phyloP scores from a whole-genome alignment of 2,113 vertebrate species.

The Chionomys nivalis region DNA sequence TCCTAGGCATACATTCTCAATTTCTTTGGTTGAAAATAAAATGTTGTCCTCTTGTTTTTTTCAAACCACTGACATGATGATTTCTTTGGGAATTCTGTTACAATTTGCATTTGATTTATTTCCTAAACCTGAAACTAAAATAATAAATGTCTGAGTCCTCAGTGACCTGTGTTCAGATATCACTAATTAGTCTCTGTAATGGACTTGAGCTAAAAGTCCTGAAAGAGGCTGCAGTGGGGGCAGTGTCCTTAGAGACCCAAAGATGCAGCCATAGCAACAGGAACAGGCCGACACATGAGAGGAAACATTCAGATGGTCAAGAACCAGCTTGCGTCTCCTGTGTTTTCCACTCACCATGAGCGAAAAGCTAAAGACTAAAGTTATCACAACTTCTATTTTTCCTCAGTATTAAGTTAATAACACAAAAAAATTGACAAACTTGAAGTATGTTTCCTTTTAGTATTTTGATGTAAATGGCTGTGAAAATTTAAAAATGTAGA shows the following conservation, averaged over 20 bases:
- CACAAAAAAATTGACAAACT: background rate
- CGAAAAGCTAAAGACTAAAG: background rate
- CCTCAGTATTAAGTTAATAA: background rate
- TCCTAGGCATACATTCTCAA: background rate
- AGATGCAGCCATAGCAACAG: background rate
- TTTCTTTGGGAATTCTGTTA: background rate
- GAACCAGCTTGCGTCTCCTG: background rate
- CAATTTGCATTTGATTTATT: conserved; percentile 39
- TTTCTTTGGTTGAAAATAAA: background rate
- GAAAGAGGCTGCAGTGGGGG: background rate
- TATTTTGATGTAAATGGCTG: background rate
- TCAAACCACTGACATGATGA: background rate
- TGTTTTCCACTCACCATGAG: background rate
- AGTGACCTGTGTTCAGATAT: background rate
- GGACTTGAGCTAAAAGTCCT: conserved; percentile 2
- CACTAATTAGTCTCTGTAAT: conserved; percentile 55
- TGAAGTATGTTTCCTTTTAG: background rate
- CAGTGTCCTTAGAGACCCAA: conserved; percentile 52
- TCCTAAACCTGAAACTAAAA: background rate
- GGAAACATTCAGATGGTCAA: background rate
- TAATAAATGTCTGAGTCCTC: conserved; percentile 42
- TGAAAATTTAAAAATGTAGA: no score
- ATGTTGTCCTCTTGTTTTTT: background rate
- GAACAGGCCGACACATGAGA: background rate
- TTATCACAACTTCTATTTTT: background rate